phyloP scores from a whole-genome alignment of 2,113 vertebrate species.

The Mirounga angustirostris region DNA sequence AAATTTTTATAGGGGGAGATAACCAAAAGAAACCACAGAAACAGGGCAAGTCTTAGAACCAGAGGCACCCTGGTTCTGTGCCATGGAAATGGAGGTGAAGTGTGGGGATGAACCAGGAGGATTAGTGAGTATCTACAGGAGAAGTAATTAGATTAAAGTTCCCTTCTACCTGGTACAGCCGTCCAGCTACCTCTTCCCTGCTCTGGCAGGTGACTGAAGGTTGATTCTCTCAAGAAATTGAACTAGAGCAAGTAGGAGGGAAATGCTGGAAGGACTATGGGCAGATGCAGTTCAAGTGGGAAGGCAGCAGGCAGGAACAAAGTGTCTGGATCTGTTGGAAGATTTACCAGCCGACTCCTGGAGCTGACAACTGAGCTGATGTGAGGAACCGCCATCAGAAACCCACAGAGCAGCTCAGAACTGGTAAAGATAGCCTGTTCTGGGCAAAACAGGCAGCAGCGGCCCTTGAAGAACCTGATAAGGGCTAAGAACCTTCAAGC shows the following conservation, averaged over 20 bases:
- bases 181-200: neutral
- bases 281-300: neutral
- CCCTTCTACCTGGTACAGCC: neutral
- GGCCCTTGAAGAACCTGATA: neutral
- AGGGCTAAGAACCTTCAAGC: neutral
- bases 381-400: neutral
- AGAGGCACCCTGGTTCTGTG: neutral
- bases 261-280: neutral
- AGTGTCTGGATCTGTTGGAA: neutral
- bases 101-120: neutral
- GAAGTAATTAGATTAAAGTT: neutral
- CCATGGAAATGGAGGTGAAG: neutral
- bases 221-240: neutral
- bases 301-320: neutral
- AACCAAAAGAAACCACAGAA: neutral
- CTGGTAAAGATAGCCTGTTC: neutral
- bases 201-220: no score
- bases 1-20: neutral
- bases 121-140: neutral
- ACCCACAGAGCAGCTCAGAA: neutral
- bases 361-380: neutral
- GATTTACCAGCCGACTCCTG: neutral
- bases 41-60: neutral
- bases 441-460: neutral
- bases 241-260: neutral